Conservation (phyloP, 1,140 invertebrate genomes). For the Drosophila nebulosa region DNA sequence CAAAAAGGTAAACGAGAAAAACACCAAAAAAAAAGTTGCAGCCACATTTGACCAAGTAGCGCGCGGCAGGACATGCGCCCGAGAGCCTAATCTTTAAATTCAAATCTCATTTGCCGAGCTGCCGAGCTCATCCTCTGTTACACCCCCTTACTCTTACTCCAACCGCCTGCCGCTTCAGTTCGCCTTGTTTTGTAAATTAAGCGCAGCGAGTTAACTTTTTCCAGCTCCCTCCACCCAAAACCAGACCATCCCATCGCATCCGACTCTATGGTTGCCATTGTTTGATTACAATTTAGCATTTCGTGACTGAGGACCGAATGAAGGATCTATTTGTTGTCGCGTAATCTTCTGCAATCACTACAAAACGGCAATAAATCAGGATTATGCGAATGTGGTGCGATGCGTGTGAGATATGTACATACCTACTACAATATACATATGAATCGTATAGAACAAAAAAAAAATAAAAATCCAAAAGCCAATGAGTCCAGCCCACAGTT, state of each 20-base stretch:
- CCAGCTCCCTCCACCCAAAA: constrained; percentile 8
- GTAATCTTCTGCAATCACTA: constrained; percentile 80
- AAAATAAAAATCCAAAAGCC: background rate
- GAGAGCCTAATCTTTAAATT: constrained; percentile 75
- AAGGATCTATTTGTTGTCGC: constrained; percentile 80
- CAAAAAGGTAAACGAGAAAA: constrained; percentile 64
- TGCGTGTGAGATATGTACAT: constrained; percentile 56
- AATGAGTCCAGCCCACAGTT: constrained; percentile 31
- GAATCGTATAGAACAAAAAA: background rate
- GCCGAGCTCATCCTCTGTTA: constrained; percentile 7
- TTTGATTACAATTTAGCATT: constrained; percentile 80
- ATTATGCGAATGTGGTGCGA: constrained; percentile 79
- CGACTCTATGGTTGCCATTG: constrained; percentile 45
- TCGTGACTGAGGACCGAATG: constrained; percentile 72
- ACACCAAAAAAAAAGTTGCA: constrained; percentile 41
- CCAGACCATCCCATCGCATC: constrained; percentile 4
- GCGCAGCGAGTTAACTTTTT: constrained; percentile 47
- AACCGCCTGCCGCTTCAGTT: background rate
- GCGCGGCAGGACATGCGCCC: constrained; percentile 59
- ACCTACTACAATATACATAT: background rate
- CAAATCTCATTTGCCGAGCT: constrained; percentile 70
- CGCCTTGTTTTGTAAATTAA: constrained; percentile 66
- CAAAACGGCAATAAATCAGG: constrained; percentile 80
- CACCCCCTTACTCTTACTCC: background rate
- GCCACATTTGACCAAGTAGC: constrained; percentile 66